Evolutionary conservation across 1,140 invertebrate genomes (phyloP).

Genomic region (Papilio glaucus): DNA sequence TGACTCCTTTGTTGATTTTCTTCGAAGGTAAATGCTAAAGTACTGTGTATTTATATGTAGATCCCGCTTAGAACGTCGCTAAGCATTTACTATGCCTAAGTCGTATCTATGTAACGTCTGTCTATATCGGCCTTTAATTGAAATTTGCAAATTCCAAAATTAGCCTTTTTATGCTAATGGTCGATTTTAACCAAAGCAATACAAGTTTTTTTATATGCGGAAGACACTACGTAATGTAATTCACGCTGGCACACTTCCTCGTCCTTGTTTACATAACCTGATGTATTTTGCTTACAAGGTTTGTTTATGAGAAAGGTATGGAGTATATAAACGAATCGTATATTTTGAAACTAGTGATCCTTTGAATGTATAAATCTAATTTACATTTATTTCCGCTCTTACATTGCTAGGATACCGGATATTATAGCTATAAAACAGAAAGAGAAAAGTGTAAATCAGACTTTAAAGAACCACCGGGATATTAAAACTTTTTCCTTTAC

Average conservation of each 20-base stretch:
- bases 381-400: conserved; percentile 14
- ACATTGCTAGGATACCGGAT: conserved; percentile 6
- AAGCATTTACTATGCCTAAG: no score
- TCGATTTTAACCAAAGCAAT: neutral
- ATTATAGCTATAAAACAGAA: conserved; percentile 20
- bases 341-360: neutral
- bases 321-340: neutral
- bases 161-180: neutral
- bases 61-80: no score
- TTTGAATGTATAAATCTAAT: neutral
- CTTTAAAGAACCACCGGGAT: conserved; percentile 27
- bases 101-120: no score
- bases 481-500: conserved; percentile 36
- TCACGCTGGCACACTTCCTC: neutral
- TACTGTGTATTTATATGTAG: no score
- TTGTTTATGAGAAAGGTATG: conserved; percentile 1
- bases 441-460: conserved; percentile 21
- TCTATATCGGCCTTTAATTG: no score
- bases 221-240: conserved; percentile 1
- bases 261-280: neutral
- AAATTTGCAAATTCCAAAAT: no score
- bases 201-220: neutral
- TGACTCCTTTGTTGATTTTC: no score
- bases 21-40: no score
- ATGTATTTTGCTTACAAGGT: neutral